Percentiles rank a stretch among this genome's conserved stretches.
phyloP scores from a whole-genome alignment of 1,140 invertebrate genomes.

The Melitaea cinxia region DNA sequence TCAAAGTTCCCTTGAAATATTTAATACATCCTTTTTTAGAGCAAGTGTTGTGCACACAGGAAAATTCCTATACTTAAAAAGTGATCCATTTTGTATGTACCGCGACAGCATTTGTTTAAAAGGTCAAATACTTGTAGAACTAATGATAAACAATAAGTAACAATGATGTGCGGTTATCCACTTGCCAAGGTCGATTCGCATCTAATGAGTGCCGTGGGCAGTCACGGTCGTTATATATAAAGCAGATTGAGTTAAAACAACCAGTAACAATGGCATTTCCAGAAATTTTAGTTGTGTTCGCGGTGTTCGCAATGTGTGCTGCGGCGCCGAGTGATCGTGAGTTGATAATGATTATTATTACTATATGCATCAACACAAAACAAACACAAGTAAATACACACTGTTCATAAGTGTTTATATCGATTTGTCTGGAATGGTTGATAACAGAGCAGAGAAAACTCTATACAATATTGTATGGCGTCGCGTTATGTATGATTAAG shows the following conservation, averaged over 20 bases:
- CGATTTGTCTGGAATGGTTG: too few species aligned
- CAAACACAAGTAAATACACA: not conserved
- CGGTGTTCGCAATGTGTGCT: conserved; percentile 35
- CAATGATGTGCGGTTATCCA: conserved; percentile 50
- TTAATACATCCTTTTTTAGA: too few species aligned
- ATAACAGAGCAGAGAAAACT: too few species aligned
- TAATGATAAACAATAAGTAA: conserved; percentile 27
- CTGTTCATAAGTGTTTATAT: not conserved
- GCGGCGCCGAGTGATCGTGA: conserved; percentile 52
- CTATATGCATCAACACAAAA: not conserved
- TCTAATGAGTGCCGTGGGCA: conserved; percentile 53
- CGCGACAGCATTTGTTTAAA: not conserved
- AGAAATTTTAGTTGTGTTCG: conserved; percentile 41
- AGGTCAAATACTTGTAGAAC: conserved; percentile 22
- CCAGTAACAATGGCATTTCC: conserved; percentile 45
- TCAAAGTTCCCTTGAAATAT: too few species aligned
- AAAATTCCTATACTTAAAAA: too few species aligned
- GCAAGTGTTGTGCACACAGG: too few species aligned
- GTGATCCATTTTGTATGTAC: too few species aligned
- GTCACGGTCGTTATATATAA: conserved; percentile 58
- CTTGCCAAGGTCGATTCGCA: conserved; percentile 56
- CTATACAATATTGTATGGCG: too few species aligned
- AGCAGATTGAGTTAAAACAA: conserved; percentile 46
- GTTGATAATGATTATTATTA: conserved; percentile 24
- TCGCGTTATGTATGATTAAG: too few species aligned